phyloP scores from a whole-genome alignment of 2,888 invertebrate genomes.

The Philaethria dido region DNA sequence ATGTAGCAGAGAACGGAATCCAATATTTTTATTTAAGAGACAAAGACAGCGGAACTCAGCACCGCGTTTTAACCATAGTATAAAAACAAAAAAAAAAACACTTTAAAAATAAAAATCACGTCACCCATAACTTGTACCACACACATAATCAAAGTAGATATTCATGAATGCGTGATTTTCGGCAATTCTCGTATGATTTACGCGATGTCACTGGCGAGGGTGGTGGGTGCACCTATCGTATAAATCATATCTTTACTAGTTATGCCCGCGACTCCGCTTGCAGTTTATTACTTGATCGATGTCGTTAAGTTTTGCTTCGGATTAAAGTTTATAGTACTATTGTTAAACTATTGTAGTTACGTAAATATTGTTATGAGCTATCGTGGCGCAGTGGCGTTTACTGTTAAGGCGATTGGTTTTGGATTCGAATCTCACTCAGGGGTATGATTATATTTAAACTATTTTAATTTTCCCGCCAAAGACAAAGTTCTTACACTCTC shows the following conservation, averaged over 20 bases:
- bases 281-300: constrained; percentile 36
- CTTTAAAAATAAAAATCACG: too few relatives aligned
- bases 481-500: too few relatives aligned
- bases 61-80: too few relatives aligned
- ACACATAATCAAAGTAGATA: constrained; percentile 57
- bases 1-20: too few relatives aligned
- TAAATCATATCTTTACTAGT: constrained; percentile 71
- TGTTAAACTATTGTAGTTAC: not conserved
- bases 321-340: not conserved
- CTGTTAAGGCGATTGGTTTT: too few relatives aligned
- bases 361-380: not conserved
- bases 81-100: not conserved
- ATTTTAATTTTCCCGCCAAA: not conserved
- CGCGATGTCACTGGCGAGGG: constrained; percentile 53
- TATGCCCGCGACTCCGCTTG: constrained; percentile 41
- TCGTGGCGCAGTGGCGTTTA: too few relatives aligned
- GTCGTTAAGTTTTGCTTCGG: constrained; percentile 20
- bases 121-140: constrained; percentile 42
- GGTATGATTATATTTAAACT: too few relatives aligned
- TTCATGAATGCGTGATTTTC: constrained; percentile 76
- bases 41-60: too few relatives aligned
- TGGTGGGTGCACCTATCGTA: constrained; percentile 46
- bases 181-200: constrained; percentile 77
- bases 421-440: too few relatives aligned
- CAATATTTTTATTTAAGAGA: too few relatives aligned